A percentile compares a stretch with the other conserved stretches of the same genome.
phyloP scores from a whole-genome alignment of 2,113 vertebrate species.

The Glaucidium brasilianum region DNA sequence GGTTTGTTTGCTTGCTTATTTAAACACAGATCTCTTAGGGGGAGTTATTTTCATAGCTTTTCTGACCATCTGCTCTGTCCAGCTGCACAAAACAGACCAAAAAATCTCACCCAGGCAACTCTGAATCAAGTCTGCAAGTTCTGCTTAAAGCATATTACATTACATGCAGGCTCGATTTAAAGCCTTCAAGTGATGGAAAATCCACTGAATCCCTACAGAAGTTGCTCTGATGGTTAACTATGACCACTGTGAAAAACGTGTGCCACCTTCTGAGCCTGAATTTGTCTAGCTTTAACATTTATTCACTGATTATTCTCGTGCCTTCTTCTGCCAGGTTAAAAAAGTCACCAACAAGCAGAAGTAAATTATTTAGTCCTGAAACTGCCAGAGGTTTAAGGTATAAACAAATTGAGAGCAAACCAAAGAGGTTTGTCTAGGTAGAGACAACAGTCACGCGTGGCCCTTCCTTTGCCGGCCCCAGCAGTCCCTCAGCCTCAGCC shows the following conservation, averaged over 20 bases:
- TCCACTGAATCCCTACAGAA: not conserved
- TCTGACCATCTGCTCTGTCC: conserved; percentile 50
- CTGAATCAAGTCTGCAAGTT: not conserved
- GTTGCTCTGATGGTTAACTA: not conserved
- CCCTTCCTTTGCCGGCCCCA: not conserved
- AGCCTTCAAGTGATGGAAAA: not conserved
- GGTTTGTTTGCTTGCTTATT: conserved; percentile 49
- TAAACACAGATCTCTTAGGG: conserved; percentile 7
- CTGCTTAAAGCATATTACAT: not conserved
- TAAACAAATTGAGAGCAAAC: not conserved
- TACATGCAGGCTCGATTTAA: not conserved
- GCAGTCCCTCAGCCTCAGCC: not conserved
- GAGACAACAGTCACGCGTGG: not conserved
- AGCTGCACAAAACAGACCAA: conserved; percentile 29
- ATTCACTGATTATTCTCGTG: not conserved
- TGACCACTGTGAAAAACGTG: not conserved
- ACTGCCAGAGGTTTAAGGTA: not conserved
- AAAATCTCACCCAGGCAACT: conserved; percentile 18
- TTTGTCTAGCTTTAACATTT: not conserved
- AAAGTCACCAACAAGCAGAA: not conserved
- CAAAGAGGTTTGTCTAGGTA: not conserved
- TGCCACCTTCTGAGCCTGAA: not conserved
- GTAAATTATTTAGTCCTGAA: not conserved
- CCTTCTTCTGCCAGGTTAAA: not conserved
- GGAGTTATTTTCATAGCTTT: conserved; percentile 28